A percentile compares a stretch with the other conserved stretches of the same genome.
Evolutionary conservation across 2,113 vertebrate genomes (phyloP).

Genomic region (Eolophus roseicapilla): DNA sequence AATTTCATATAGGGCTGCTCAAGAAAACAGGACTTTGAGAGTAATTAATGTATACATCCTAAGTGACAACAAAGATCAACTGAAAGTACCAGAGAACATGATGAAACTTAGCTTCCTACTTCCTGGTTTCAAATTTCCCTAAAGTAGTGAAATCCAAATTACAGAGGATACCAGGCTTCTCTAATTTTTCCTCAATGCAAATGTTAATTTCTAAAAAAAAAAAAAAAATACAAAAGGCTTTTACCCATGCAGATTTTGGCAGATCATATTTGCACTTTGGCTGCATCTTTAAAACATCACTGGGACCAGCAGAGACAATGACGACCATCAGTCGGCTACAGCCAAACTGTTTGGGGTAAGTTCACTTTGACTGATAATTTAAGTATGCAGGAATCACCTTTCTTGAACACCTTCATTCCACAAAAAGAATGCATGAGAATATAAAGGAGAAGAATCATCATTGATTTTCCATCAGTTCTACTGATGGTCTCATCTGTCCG

Average conservation of each 20-base stretch:
- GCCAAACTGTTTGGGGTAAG: not conserved
- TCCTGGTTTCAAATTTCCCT: not conserved
- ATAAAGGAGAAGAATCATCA: not conserved
- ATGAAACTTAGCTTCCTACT: not conserved
- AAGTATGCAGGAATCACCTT: not conserved
- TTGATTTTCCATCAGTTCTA: rapidly evolving
- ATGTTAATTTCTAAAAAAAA: not conserved
- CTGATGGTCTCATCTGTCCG: not conserved
- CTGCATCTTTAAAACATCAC: not conserved
- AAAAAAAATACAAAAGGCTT: not conserved
- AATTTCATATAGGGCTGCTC: not conserved
- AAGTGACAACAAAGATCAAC: not conserved
- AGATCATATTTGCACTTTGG: not conserved
- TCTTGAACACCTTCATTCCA: not conserved
- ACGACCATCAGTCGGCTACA: not conserved
- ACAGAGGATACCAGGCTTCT: not conserved
- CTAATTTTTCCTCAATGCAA: not conserved
- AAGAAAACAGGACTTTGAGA: not conserved
- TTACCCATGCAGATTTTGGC: not conserved
- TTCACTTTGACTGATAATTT: not conserved
- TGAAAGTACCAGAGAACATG: not conserved
- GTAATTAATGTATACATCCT: not conserved
- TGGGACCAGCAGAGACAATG: not conserved
- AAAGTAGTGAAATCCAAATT: not conserved
- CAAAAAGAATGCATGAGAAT: not conserved